Percentiles rank a stretch among this genome's conserved stretches.
phyloP scores from a whole-genome alignment of 2,113 vertebrate species.

The Xenopus borealis region DNA sequence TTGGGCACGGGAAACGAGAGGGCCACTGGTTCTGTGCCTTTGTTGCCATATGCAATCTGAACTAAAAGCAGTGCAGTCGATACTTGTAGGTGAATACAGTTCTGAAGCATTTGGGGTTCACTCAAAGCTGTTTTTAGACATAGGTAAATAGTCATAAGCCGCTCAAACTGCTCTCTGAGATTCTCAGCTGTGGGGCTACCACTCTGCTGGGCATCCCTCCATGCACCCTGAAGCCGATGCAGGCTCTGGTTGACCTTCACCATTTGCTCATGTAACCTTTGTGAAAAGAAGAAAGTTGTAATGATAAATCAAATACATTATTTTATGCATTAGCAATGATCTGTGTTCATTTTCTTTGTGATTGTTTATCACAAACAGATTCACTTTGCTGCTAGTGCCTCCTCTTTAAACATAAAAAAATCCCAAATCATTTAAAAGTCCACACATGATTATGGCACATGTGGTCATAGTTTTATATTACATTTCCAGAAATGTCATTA shows the following conservation, averaged over 20 bases:
- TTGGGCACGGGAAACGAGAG: conserved; percentile 82
- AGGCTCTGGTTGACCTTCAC: conserved; percentile 98
- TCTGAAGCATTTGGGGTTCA: conserved; percentile 88
- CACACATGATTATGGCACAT: no score
- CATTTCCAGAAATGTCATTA: no score
- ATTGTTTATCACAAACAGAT: no score
- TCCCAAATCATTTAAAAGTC: no score
- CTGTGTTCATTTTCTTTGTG: no score
- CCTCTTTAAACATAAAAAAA: no score
- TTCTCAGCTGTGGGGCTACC: conserved; percentile 80
- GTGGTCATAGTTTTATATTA: no score
- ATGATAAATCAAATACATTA: no score
- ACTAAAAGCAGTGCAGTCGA: conserved; percentile 87
- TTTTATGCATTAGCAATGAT: no score
- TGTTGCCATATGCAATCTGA: conserved; percentile 83
- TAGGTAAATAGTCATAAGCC: conserved; percentile 93
- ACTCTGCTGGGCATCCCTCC: conserved; percentile 89
- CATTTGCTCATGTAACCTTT: conserved; percentile 95
- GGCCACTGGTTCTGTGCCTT: conserved; percentile 73
- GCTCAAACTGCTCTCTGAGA: conserved; percentile 93
- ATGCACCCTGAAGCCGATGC: conserved; percentile 90
- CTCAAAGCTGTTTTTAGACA: conserved; percentile 91
- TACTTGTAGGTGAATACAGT: conserved; percentile 92
- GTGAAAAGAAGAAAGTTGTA: background rate
- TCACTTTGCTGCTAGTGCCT: no score